These are phyloP conservation scores for Acrossocheilus fasciatus DNA, from an alignment of 2,797 vertebrate species.

Conservation along the genomic window DNA sequence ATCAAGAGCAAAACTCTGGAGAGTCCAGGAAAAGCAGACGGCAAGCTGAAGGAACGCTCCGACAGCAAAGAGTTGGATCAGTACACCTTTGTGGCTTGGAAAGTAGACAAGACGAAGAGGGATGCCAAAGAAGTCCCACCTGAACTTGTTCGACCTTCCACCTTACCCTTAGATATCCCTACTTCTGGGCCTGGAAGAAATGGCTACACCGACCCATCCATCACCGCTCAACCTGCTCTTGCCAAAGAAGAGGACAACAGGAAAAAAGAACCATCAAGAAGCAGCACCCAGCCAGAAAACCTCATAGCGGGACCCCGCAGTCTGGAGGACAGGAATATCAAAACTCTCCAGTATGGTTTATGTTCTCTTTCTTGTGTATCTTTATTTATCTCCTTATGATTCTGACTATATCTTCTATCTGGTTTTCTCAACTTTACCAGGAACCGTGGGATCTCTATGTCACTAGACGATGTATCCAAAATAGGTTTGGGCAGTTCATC, in stretches of 20 bases:
- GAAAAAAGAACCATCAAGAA: conserved; percentile 60
- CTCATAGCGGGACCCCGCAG: conserved; percentile 53
- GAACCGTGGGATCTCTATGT: conserved; percentile 71
- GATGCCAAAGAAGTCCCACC: conserved; percentile 51
- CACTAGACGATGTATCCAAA: conserved; percentile 70
- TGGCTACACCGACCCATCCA: conserved; percentile 68
- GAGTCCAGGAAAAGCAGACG: conserved; percentile 24
- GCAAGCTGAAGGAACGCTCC: conserved; percentile 67
- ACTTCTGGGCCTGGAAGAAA: conserved; percentile 52
- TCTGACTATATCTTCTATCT: neutral
- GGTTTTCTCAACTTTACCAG: conserved; percentile 60
- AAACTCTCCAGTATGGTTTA: conserved; percentile 68
- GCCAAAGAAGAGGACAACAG: conserved; percentile 82
- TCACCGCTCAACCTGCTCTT: conserved; percentile 74
- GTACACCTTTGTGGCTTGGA: conserved; percentile 72
- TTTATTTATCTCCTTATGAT: neutral
- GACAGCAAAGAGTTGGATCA: conserved; percentile 82
- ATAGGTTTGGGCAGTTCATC: conserved; percentile 55
- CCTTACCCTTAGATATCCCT: conserved; percentile 75
- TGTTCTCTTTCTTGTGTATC: neutral
- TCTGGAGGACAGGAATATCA: conserved; percentile 65
- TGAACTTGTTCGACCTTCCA: conserved; percentile 76
- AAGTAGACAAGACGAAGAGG: conserved; percentile 68
- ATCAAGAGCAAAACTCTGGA: conserved; percentile 70
- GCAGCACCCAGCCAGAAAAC: conserved; percentile 63